A percentile compares a stretch with the other conserved stretches of the same genome.
phyloP scores from a whole-genome alignment of 2,797 vertebrate genomes.

The Hippocampus kuda region DNA sequence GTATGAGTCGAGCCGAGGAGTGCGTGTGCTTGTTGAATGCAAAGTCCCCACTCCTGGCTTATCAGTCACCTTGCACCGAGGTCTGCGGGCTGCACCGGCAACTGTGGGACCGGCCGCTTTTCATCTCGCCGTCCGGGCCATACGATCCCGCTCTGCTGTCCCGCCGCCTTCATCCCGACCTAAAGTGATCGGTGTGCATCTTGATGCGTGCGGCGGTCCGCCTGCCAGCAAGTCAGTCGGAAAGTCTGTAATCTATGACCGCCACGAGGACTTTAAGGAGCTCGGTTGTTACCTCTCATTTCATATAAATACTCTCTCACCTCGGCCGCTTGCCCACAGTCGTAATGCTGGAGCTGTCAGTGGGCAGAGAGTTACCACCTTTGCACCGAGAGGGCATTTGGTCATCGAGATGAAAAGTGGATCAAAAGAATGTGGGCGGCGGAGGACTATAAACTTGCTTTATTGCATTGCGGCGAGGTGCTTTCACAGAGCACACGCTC shows the following conservation, averaged over 20 bases:
- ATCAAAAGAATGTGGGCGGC: constrained; percentile 56
- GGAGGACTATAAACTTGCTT: constrained; percentile 65
- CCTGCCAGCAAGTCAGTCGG: constrained; percentile 53
- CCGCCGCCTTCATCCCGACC: constrained; percentile 49
- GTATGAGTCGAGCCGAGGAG: neutral
- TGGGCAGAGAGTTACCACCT: constrained; percentile 54
- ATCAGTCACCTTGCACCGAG: constrained; percentile 43
- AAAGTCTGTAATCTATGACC: constrained; percentile 56
- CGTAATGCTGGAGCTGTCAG: constrained; percentile 58
- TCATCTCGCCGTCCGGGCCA: constrained; percentile 49
- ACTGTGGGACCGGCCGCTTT: constrained; percentile 66
- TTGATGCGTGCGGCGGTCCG: constrained; percentile 18
- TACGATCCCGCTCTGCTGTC: constrained; percentile 59
- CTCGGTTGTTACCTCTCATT: constrained; percentile 50
- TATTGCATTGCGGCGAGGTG: constrained; percentile 56
- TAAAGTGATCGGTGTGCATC: constrained; percentile 46
- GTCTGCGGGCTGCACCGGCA: constrained; percentile 56
- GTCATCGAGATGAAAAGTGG: constrained; percentile 66
- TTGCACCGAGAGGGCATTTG: constrained; percentile 57
- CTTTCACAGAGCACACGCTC: constrained; percentile 57
- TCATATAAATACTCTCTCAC: constrained; percentile 21
- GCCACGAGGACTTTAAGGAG: constrained; percentile 64
- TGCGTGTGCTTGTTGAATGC: constrained; percentile 14
- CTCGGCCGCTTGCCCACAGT: constrained; percentile 37
- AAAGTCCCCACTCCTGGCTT: constrained; percentile 22